phyloP scores from a whole-genome alignment of 2,113 vertebrate genomes.

The Epinephelus lanceolatus region DNA sequence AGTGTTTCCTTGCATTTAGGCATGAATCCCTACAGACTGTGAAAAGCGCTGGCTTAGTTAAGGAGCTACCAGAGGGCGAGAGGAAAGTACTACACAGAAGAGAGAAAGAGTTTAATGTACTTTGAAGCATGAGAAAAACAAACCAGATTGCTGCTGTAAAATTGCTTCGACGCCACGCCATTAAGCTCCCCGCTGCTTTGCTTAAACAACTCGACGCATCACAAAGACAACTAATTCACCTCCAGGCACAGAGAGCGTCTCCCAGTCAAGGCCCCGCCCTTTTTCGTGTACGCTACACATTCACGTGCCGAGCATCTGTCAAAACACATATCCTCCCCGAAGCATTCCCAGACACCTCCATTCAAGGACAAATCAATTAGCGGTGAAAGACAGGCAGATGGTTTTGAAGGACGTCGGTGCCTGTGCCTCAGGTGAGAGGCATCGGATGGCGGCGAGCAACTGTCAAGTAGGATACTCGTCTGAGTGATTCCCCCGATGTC shows the following conservation, averaged over 20 bases:
- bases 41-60: slow-evolving; percentile 50
- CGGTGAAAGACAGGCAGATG: slow-evolving; percentile 77
- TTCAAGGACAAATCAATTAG: slow-evolving; percentile 87
- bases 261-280: slow-evolving; percentile 35
- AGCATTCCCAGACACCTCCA: slow-evolving; percentile 58
- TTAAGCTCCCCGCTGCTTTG: slow-evolving; percentile 41
- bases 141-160: slow-evolving; percentile 49
- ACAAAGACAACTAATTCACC: slow-evolving; percentile 55
- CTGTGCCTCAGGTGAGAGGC: slow-evolving; percentile 78
- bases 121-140: slow-evolving; percentile 43
- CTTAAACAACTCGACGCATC: slow-evolving; percentile 59
- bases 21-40: slow-evolving; percentile 45
- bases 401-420: slow-evolving; percentile 79
- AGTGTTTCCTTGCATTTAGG: slow-evolving; percentile 38
- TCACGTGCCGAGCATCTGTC: slow-evolving; percentile 62
- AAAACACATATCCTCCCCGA: slow-evolving; percentile 67
- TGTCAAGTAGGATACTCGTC: slow-evolving; percentile 78
- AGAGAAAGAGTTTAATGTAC: slow-evolving; percentile 36
- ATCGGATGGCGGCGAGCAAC: slow-evolving; percentile 65
- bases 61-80: slow-evolving; percentile 40
- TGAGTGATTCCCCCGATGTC: slow-evolving; percentile 60
- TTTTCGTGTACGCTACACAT: slow-evolving; percentile 38
- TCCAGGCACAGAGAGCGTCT: slow-evolving; percentile 5
- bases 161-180: slow-evolving; percentile 11
- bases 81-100: not conserved